Conservation (phyloP, 2,113 vertebrate species). For the Aviceda subcristata region DNA sequence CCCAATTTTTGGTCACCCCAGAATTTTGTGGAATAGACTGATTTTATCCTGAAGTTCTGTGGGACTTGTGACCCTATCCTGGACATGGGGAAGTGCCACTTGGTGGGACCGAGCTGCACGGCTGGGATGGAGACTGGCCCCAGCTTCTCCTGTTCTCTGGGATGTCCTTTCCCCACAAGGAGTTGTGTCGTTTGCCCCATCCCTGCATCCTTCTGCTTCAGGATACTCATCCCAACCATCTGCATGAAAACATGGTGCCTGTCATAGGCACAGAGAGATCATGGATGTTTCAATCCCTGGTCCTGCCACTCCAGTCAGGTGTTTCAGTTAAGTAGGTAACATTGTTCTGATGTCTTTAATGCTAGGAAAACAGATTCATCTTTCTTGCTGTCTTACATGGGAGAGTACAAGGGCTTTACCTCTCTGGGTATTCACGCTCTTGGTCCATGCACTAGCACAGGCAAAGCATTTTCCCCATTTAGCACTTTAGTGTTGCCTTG, state of each 20-base stretch:
- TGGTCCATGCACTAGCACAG: constrained; percentile 4
- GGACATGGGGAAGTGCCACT: not conserved
- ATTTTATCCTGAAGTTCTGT: not conserved
- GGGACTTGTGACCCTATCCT: not conserved
- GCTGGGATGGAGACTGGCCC: not conserved
- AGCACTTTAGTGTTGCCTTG: not conserved
- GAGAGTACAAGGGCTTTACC: not conserved
- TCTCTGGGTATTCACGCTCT: not conserved
- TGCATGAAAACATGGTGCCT: not conserved
- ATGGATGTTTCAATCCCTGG: not conserved
- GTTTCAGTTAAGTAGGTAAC: not conserved
- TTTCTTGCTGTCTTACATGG: not conserved
- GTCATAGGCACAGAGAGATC: not conserved
- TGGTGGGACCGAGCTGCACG: not conserved
- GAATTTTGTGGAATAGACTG: not conserved
- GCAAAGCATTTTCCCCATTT: not conserved
- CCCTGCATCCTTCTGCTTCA: not conserved
- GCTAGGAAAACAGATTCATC: not conserved
- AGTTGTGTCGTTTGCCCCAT: not conserved
- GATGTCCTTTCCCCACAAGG: not conserved
- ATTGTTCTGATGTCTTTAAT: not conserved
- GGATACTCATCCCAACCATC: not conserved
- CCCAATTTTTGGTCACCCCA: not conserved
- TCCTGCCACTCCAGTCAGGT: not conserved
- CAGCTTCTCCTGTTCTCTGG: not conserved